Conservation (phyloP, 2,888 invertebrate genomes). For the Axea sp. region DNA sequence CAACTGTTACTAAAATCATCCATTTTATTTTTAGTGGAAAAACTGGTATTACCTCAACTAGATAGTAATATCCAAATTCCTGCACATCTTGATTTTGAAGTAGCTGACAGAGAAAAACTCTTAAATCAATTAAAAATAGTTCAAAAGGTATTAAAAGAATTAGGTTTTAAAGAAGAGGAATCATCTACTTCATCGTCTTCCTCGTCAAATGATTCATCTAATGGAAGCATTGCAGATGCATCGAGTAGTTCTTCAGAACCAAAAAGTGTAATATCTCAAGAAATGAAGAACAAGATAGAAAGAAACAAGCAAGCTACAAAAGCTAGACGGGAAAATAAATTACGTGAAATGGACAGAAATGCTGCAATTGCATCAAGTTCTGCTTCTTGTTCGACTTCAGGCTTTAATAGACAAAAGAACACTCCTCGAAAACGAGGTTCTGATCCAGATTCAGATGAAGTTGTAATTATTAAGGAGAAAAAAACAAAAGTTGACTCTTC, state of each 20-base stretch:
- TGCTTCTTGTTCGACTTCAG: background rate
- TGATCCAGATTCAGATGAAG: slow-evolving; percentile 18
- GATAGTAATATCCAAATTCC: slow-evolving; percentile 74
- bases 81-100: slow-evolving; percentile 68
- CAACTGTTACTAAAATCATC: slow-evolving; percentile 63
- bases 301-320: slow-evolving; percentile 63
- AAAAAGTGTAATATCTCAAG: slow-evolving; percentile 23
- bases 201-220: slow-evolving; percentile 12
- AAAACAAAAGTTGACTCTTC: slow-evolving; percentile 6
- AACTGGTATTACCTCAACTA: slow-evolving; percentile 84
- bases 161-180: slow-evolving; percentile 55
- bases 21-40: slow-evolving; percentile 82
- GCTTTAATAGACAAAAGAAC: background rate
- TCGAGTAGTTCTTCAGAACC: slow-evolving; percentile 35
- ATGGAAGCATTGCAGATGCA: slow-evolving; percentile 27
- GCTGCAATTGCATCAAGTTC: slow-evolving; percentile 48
- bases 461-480: background rate
- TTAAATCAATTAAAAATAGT: slow-evolving; percentile 73
- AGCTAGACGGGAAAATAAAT: slow-evolving; percentile 63
- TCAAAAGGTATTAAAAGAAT: slow-evolving; percentile 79
- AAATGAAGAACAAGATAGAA: slow-evolving; percentile 67
- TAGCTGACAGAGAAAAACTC: slow-evolving; percentile 69
- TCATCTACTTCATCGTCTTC: slow-evolving; percentile 17
- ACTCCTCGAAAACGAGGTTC: slow-evolving; percentile 28
- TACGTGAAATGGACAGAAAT: slow-evolving; percentile 66